A percentile compares a stretch with the other conserved stretches of the same genome.
These are phyloP conservation scores for Eristalinus aeneus DNA, from an alignment of 2,888 invertebrate species.

Conservation along the genomic window DNA sequence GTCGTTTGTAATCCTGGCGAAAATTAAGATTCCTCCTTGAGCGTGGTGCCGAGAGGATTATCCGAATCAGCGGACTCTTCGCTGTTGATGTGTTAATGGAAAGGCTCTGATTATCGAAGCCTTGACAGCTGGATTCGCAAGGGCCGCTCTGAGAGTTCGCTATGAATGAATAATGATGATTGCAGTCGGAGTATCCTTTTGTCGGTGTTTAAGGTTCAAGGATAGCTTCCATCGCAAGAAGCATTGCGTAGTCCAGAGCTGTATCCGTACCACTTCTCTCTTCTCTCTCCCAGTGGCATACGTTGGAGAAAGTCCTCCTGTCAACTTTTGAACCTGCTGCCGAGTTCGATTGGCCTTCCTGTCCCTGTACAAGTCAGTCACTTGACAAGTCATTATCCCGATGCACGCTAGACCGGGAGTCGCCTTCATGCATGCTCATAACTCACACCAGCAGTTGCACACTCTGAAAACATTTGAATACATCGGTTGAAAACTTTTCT, in stretches of 20 bases:
- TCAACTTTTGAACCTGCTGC: too few relatives aligned
- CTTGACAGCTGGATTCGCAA: not conserved
- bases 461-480: constrained; percentile 48
- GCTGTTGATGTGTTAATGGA: not conserved
- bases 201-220: not conserved
- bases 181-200: not conserved
- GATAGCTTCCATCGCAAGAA: not conserved
- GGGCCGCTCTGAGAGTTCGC: too few relatives aligned
- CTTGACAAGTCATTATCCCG: not conserved
- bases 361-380: not conserved
- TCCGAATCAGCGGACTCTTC: not conserved
- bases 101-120: not conserved
- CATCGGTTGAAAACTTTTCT: constrained; percentile 63
- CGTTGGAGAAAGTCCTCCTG: too few relatives aligned
- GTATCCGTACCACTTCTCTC: too few relatives aligned
- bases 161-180: not conserved
- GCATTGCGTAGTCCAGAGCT: too few relatives aligned
- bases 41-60: not conserved
- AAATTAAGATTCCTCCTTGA: not conserved
- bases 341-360: too few relatives aligned
- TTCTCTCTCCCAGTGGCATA: too few relatives aligned
- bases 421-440: constrained; percentile 12
- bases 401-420: not conserved
- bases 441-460: constrained; percentile 45
- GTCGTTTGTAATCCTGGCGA: not conserved